phyloP scores from a whole-genome alignment of 2,888 invertebrate species.

The Drosophila nigricruria region DNA sequence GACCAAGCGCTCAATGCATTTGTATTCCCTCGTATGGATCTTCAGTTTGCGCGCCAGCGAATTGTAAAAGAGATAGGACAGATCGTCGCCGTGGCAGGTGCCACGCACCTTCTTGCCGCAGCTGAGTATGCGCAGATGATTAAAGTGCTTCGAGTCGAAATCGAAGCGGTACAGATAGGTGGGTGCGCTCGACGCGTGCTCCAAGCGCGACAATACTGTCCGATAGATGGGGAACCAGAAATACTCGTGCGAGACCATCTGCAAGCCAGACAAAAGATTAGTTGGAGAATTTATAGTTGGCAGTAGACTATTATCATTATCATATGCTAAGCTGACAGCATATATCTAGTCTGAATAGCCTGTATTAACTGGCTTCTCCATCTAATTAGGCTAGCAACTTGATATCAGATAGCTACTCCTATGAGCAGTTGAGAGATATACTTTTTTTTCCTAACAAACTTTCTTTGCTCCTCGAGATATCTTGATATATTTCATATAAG shows the following conservation, averaged over 20 bases:
- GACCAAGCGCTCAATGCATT: conserved; percentile 84
- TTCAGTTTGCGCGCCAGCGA: conserved; percentile 81
- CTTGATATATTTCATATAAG: too few species aligned
- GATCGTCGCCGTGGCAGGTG: conserved; percentile 85
- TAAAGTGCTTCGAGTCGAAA: conserved; percentile 84
- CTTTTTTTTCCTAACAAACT: too few species aligned
- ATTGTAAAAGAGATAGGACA: conserved; percentile 85
- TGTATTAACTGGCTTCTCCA: background rate
- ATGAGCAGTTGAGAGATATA: too few species aligned
- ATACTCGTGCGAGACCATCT: conserved; percentile 85
- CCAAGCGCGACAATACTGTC: conserved; percentile 81
- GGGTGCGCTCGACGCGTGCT: conserved; percentile 77
- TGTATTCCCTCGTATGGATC: conserved; percentile 81
- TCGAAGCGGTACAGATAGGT: conserved; percentile 85
- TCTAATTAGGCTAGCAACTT: background rate
- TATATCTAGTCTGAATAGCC: background rate
- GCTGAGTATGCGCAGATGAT: conserved; percentile 83
- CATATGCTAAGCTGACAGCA: background rate
- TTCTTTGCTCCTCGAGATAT: background rate
- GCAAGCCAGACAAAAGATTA: conserved; percentile 25
- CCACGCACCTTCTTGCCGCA: conserved; percentile 84
- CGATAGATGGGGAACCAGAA: conserved; percentile 85
- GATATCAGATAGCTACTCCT: too few species aligned
- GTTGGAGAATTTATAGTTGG: background rate
- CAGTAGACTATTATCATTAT: background rate